phyloP scores from a whole-genome alignment of 2,113 vertebrate species.

The human (Homo sapiens) region GRCh38 chr6:47465501-47466000 shows the following conservation, averaged over 20 bases:
- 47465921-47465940: background rate
- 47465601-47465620: background rate
- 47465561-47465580: background rate
- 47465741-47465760: background rate
- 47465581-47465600: background rate
- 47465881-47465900: background rate
- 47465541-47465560: background rate
- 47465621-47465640: background rate
- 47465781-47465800: background rate
- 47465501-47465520: background rate
- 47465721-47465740: background rate
- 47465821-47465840: background rate
- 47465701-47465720: background rate
- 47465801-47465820: background rate
- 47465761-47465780: background rate
- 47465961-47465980: background rate
- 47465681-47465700: background rate
- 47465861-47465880: background rate
- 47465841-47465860: background rate
- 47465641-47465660: background rate
- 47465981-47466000: background rate
- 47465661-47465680: background rate
- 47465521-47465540: background rate
- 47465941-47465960: background rate
- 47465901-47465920: rapidly evolving